phyloP scores from a whole-genome alignment of 2,797 vertebrate genomes.

The Leuciscus waleckii region DNA sequence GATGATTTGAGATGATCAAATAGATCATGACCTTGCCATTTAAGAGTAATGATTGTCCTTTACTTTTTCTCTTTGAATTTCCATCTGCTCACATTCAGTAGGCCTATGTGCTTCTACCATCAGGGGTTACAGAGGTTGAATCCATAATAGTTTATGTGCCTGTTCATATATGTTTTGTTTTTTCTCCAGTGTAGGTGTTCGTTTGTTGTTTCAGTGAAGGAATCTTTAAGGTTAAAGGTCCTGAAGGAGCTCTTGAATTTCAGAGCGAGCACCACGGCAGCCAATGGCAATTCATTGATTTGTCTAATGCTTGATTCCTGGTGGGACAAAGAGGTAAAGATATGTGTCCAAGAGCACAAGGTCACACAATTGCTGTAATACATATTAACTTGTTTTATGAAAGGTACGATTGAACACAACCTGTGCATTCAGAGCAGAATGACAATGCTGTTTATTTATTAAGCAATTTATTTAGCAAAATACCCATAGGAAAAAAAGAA shows the following conservation, averaged over 20 bases:
- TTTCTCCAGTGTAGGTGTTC: neutral
- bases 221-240: slow-evolving; percentile 29
- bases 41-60: neutral
- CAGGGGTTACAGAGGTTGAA: slow-evolving; percentile 1
- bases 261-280: neutral
- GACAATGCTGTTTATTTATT: neutral
- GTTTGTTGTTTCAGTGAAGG: slow-evolving; percentile 6
- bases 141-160: neutral
- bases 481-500: too few species aligned
- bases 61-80: slow-evolving; percentile 6
- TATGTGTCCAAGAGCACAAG: slow-evolving; percentile 7
- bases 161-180: neutral
- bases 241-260: slow-evolving; percentile 14
- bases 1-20: neutral
- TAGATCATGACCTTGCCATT: slow-evolving; percentile 20
- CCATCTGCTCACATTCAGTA: neutral
- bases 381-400: neutral
- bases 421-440: neutral
- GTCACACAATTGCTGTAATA: neutral
- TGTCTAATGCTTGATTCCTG: slow-evolving; percentile 10
- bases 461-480: neutral
- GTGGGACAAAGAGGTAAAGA: slow-evolving; percentile 2
- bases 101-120: neutral
- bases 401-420: neutral
- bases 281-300: slow-evolving; percentile 32